Evolutionary conservation across 2,888 invertebrate genomes (phyloP), one percentile per base, ranked within the genome.

Genomic region (Scelioninae gen. 1): DNA sequence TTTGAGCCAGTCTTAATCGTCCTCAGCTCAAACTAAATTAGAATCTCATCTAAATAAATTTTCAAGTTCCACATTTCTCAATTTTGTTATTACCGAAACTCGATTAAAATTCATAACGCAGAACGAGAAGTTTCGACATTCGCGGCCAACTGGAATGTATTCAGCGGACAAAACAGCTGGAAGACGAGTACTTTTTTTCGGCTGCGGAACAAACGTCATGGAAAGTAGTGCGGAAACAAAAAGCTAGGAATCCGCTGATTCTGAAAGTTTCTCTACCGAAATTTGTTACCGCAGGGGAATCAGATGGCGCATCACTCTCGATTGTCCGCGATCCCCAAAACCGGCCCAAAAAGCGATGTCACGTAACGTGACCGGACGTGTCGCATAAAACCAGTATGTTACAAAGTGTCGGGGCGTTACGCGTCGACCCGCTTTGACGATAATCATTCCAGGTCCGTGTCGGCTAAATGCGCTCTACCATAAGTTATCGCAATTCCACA

Each of bases 81-180:
- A 83, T 81, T 75, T 77, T 58, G 74, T 81, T 69, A 79, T 68
- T 55, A 68, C 66, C 71, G 75, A 62, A 76, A 65, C 69, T 75
- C 83, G 75, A 83, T 83, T 83, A 65, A 79, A 79, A 83, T 82
- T 83, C 79, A 79, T 83, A 83, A 75, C 75, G 66, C 60, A 15
- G 23, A 15, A 10, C 53, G 4, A 69, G 79, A 83, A 60, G 77
- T 82, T 76, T n/a, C 5, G 9, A n/a, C n/a, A n/a, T n/a, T n/a
- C n/a, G n/a, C n/a, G n/a, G 23, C 40, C 32, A 40, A 60, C 58
- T 66, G 58, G 60, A 58, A 40, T 23, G 40, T 58, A 58, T 58
- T 58, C 58, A 13, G 8, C 15, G 53, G 45, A 40, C 56, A 62
- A 47, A 66, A 58, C 76, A 60, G 66, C 55, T 68, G 74, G 7